phyloP scores from a whole-genome alignment of 2,797 vertebrate species.

The Smutsia gigantea region DNA sequence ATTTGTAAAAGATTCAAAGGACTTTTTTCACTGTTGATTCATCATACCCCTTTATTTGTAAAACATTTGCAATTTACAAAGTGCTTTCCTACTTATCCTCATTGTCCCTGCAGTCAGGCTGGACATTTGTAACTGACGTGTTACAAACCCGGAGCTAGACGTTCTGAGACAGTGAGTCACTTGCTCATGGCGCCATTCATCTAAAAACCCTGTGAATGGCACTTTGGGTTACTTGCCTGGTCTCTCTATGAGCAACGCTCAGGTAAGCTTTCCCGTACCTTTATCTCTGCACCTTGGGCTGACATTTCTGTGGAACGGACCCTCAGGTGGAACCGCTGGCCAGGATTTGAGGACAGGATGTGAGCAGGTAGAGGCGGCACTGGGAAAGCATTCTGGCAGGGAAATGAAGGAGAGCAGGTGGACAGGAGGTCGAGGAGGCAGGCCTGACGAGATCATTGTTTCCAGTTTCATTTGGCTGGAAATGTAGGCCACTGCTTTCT shows the following conservation, averaged over 20 bases:
- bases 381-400: neutral
- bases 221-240: neutral
- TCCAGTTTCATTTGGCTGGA: neutral
- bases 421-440: neutral
- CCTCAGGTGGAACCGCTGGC: neutral
- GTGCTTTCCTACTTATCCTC: neutral
- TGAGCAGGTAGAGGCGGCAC: neutral
- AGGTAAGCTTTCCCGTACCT: neutral
- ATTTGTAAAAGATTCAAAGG: slow-evolving; percentile 53
- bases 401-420: neutral
- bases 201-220: neutral
- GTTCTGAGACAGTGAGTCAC: neutral
- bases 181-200: neutral
- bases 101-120: neutral
- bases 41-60: neutral
- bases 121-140: neutral
- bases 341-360: neutral
- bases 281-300: neutral
- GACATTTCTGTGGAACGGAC: neutral
- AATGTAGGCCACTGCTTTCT: slow-evolving; percentile 17
- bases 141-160: neutral
- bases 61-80: slow-evolving; percentile 8
- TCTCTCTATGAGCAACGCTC: neutral
- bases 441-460: neutral
- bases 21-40: neutral